Percentiles rank a stretch among this genome's conserved stretches.
Conservation (phyloP, 2,888 invertebrate genomes). For the Sturmia bella region DNA sequence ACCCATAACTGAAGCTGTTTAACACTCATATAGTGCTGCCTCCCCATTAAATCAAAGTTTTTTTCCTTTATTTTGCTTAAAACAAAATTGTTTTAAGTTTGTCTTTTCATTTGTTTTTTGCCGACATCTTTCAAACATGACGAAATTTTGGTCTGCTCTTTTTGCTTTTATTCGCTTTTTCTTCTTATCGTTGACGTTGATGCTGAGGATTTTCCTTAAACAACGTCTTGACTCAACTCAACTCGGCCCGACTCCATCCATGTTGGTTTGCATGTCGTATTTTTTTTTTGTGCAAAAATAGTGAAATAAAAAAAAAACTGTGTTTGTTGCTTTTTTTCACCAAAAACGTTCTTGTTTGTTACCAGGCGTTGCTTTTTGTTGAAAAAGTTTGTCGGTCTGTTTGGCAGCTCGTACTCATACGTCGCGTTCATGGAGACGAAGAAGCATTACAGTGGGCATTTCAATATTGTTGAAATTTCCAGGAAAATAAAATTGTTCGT, state of each 20-base stretch:
- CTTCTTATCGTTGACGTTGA: conserved; percentile 27
- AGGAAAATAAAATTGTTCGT: no score
- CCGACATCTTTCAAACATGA: conserved; percentile 17
- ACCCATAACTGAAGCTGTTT: conserved; percentile 23
- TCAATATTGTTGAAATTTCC: no score
- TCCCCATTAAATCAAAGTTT: conserved; percentile 5
- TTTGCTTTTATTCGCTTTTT: conserved; percentile 21
- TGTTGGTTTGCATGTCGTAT: conserved; percentile 38
- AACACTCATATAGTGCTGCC: conserved; percentile 7
- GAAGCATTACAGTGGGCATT: no score
- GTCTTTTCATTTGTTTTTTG: conserved; percentile 14
- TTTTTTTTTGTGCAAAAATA: conserved; percentile 21
- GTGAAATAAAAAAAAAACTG: conserved; percentile 10
- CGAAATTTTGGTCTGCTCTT: conserved; percentile 31
- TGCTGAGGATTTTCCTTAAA: conserved; percentile 30
- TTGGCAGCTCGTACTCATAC: conserved; percentile 19
- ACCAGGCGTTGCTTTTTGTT: conserved; percentile 67
- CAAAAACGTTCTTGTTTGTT: conserved; percentile 52
- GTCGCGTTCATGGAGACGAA: background rate
- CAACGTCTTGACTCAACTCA: conserved; percentile 42
- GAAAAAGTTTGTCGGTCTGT: conserved; percentile 52
- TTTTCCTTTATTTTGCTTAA: conserved; percentile 1
- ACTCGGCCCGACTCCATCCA: no score
- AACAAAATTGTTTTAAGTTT: conserved; percentile 30
- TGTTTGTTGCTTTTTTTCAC: conserved; percentile 28